These are phyloP conservation scores for Drosophila cracens DNA, from an alignment of 2,888 invertebrate species.

Conservation along the genomic window DNA sequence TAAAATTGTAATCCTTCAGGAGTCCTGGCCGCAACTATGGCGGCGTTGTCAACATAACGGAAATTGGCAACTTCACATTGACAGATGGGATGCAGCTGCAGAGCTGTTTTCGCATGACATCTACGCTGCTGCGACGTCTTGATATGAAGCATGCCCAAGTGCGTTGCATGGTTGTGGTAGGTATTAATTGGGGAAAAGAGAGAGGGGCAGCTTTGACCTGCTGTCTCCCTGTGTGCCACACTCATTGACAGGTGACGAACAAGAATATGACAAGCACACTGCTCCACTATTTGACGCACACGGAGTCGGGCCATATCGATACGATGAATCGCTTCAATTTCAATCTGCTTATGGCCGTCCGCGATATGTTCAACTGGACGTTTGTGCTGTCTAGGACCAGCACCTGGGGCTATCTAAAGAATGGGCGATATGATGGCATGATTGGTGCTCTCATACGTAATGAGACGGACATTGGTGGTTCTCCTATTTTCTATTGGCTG, in stretches of 20 bases:
- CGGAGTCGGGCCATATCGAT: conserved; percentile 86
- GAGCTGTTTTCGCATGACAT: conserved; percentile 76
- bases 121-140: conserved; percentile 83
- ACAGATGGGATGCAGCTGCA: conserved; percentile 73
- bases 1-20: conserved; percentile 55
- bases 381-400: conserved; percentile 83
- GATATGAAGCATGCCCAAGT: conserved; percentile 87
- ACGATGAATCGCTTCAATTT: conserved; percentile 88
- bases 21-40: conserved; percentile 87
- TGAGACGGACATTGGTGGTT: conserved; percentile 89
- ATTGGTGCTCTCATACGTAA: conserved; percentile 87
- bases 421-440: conserved; percentile 88
- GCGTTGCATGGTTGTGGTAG: conserved; percentile 87
- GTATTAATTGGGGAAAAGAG: conserved; percentile 18
- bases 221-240: not conserved
- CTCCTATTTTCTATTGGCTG: conserved; percentile 88
- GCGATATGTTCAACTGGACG: conserved; percentile 89
- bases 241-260: conserved; percentile 82
- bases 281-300: conserved; percentile 86
- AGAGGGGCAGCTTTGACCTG: not conserved
- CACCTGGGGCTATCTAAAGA: conserved; percentile 88
- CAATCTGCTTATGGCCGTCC: conserved; percentile 87
- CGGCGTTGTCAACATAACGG: conserved; percentile 85
- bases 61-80: conserved; percentile 86
- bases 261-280: conserved; percentile 84